Percentiles rank a stretch among this genome's conserved stretches.
Conservation (phyloP, 2,888 invertebrate genomes). For the Drosophila kuntzei region DNA sequence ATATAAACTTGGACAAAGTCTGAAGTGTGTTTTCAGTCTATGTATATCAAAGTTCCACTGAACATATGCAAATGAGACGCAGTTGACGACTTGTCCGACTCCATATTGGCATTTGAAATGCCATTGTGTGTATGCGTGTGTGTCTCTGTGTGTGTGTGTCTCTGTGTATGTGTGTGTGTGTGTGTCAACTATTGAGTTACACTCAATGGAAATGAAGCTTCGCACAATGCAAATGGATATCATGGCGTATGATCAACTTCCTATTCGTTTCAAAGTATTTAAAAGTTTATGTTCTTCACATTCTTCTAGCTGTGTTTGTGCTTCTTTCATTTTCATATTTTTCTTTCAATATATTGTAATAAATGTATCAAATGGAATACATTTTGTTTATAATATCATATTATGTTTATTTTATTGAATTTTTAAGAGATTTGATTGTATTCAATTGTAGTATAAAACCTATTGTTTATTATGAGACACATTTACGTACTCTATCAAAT, state of each 20-base stretch:
- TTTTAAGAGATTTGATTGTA: too few species aligned
- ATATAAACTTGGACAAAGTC: constrained; percentile 24
- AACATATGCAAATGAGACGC: constrained; percentile 52
- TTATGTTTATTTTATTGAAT: too few species aligned
- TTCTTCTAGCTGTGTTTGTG: too few species aligned
- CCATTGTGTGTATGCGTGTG: constrained; percentile 1
- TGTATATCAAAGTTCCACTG: constrained; percentile 7
- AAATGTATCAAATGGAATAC: not conserved
- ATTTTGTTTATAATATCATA: too few species aligned
- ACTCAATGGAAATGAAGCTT: not conserved
- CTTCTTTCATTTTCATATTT: not conserved
- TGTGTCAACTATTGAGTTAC: constrained; percentile 2
- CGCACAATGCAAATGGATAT: constrained; percentile 3
- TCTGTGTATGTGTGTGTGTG: constrained; percentile 21
- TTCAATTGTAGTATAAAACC: too few species aligned
- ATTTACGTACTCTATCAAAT: too few species aligned
- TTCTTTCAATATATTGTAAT: not conserved
- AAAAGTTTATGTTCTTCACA: not conserved
- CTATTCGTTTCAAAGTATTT: not conserved
- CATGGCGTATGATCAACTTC: constrained; percentile 26
- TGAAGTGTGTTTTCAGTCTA: constrained; percentile 5
- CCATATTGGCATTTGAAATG: constrained; percentile 44
- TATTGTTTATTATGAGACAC: too few species aligned
- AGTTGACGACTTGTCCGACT: constrained; percentile 1
- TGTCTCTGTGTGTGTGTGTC: not conserved